Evolutionary conservation across 2,888 invertebrate genomes (phyloP).

Genomic region (Bhutanitis thaidina): DNA sequence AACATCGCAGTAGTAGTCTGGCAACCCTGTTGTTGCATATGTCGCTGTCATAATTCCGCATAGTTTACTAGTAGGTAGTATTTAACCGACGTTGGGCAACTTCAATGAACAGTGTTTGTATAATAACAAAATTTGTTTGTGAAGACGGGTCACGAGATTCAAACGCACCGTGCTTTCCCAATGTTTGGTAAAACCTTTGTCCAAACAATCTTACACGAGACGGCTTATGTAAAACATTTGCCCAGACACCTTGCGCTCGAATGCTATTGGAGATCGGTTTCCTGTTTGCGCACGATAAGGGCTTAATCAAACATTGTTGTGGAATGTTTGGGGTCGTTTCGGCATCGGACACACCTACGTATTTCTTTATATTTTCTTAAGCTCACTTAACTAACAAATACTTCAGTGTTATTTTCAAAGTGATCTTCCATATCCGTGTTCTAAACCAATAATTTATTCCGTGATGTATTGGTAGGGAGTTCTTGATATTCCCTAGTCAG

Average conservation of each 20-base stretch:
- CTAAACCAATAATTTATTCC: too few relatives aligned
- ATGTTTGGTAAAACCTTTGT: slow-evolving; percentile 45
- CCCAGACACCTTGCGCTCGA: slow-evolving; percentile 36
- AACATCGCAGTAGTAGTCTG: too few relatives aligned
- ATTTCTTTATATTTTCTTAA: neutral
- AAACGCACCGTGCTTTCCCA: slow-evolving; percentile 41
- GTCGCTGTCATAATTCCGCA: neutral
- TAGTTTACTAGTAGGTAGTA: slow-evolving; percentile 2
- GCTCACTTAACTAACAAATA: neutral
- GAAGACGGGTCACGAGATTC: slow-evolving; percentile 37
- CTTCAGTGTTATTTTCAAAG: too few relatives aligned
- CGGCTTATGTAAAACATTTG: slow-evolving; percentile 39
- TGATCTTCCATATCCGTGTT: too few relatives aligned
- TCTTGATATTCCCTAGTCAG: too few relatives aligned
- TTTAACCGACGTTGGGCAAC: slow-evolving; percentile 14
- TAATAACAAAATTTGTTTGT: slow-evolving; percentile 33
- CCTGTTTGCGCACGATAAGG: slow-evolving; percentile 55
- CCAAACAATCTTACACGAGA: slow-evolving; percentile 36
- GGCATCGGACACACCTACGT: neutral
- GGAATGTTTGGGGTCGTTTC: slow-evolving; percentile 36
- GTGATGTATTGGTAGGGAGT: too few relatives aligned
- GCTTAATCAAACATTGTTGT: slow-evolving; percentile 43
- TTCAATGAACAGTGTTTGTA: slow-evolving; percentile 31
- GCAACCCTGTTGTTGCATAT: neutral
- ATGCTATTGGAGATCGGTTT: slow-evolving; percentile 42